phyloP scores from a whole-genome alignment of 2,888 invertebrate genomes.

The Acronicta aceris region DNA sequence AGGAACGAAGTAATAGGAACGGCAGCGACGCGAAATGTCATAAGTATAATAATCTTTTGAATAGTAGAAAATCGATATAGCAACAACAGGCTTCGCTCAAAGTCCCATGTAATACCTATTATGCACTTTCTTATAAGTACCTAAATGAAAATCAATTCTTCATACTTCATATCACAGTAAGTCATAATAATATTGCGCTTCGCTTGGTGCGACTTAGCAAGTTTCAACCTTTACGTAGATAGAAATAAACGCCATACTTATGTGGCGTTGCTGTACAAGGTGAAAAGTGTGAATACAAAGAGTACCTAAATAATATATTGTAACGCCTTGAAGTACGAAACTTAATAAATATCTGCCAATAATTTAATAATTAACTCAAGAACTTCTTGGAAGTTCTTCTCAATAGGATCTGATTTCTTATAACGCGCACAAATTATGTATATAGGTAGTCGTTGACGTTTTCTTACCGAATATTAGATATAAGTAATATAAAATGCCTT shows the following conservation, averaged over 20 bases:
- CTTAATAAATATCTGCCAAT: no score
- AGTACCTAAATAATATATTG: not conserved
- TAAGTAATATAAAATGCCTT: no score
- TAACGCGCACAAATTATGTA: no score
- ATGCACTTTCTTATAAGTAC: constrained; percentile 30
- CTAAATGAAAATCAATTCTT: constrained; percentile 22
- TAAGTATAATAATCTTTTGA: constrained; percentile 13
- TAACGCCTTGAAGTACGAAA: no score
- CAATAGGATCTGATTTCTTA: no score
- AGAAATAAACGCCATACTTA: not conserved
- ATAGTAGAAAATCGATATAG: constrained; percentile 39
- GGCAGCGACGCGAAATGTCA: constrained; percentile 9
- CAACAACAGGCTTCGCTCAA: constrained; percentile 19
- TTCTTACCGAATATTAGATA: no score
- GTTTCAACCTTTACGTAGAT: not conserved
- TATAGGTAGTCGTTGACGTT: no score
- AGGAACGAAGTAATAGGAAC: constrained; percentile 7
- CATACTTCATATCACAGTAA: no score
- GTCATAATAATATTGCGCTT: constrained; percentile 1
- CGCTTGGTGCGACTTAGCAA: not conserved
- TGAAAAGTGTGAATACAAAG: not conserved
- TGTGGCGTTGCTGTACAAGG: not conserved
- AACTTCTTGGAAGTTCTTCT: no score
- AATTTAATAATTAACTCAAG: no score
- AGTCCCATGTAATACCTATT: constrained; percentile 2